phyloP scores from a whole-genome alignment of 1,140 invertebrate genomes.

The Orius laevigatus region DNA sequence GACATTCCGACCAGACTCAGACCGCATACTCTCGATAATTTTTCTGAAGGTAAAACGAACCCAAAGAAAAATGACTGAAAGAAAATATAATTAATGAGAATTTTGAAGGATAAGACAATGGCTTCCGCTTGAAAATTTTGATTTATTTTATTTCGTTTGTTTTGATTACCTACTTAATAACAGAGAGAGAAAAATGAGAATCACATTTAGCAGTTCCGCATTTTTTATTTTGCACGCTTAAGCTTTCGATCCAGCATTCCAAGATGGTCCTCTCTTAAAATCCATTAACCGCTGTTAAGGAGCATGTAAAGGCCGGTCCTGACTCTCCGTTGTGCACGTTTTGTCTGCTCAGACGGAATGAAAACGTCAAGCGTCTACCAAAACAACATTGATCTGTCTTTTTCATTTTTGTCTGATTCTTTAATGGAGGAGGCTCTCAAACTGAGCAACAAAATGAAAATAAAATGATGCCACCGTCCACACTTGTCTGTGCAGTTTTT shows the following conservation, averaged over 20 bases:
- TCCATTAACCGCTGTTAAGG: too few species aligned
- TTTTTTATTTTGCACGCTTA: too few species aligned
- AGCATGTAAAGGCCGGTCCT: conserved; percentile 4
- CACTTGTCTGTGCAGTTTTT: too few species aligned
- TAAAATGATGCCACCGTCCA: too few species aligned
- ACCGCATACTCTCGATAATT: conserved; percentile 32
- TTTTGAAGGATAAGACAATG: background rate
- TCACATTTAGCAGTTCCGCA: too few species aligned
- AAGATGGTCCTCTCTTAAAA: too few species aligned
- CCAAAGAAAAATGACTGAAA: conserved; percentile 2
- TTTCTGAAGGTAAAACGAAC: conserved; percentile 33
- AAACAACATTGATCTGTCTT: conserved; percentile 10
- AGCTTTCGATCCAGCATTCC: too few species aligned
- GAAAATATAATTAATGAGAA: too few species aligned
- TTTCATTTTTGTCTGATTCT: conserved; percentile 10
- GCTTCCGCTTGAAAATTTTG: background rate
- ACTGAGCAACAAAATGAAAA: too few species aligned
- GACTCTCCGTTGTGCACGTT: conserved; percentile 14
- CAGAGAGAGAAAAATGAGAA: background rate
- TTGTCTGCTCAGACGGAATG: too few species aligned
- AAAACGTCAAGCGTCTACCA: too few species aligned
- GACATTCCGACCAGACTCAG: conserved; percentile 19
- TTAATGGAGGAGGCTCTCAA: too few species aligned
- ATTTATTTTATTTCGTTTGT: background rate
- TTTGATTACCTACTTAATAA: background rate